Conservation (phyloP, 2,797 vertebrate genomes). For the Propithecus deckenii region DNA sequence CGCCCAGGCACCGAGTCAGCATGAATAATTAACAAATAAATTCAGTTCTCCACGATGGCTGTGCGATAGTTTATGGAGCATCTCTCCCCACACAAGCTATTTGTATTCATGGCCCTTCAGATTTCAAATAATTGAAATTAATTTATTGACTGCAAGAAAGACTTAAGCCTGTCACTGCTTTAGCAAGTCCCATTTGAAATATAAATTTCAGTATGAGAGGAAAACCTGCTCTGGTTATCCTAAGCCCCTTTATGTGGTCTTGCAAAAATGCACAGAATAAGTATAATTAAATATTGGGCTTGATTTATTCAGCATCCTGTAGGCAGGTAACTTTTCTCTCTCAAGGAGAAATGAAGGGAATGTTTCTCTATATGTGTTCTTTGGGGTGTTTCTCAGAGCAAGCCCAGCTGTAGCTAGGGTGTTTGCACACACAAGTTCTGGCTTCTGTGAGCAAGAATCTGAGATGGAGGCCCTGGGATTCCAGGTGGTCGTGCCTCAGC, state of each 20-base stretch:
- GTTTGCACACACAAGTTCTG: not conserved
- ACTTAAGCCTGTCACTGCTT: not conserved
- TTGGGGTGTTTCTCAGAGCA: not conserved
- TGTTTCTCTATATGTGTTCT: not conserved
- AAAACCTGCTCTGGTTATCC: not conserved
- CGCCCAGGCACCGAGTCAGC: not conserved
- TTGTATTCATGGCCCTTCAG: not conserved
- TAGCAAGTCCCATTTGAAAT: constrained; percentile 4
- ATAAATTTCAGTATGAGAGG: not conserved
- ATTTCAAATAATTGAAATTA: constrained; percentile 21
- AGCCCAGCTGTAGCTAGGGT: not conserved
- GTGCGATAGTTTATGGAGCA: not conserved
- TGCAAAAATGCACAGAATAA: not conserved
- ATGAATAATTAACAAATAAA: constrained; percentile 27
- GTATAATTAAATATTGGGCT: not conserved
- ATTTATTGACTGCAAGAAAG: not conserved
- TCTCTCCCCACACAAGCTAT: not conserved
- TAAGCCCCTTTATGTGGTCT: not conserved
- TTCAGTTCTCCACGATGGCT: not conserved
- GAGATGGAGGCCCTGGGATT: not conserved
- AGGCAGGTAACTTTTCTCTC: not conserved
- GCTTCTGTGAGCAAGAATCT: not conserved
- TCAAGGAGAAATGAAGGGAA: not conserved
- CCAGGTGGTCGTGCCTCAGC: not conserved
- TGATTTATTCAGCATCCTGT: not conserved